Evolutionary conservation across 2,797 vertebrate genomes (phyloP).

Genomic region (Benthosema pterotum): DNA sequence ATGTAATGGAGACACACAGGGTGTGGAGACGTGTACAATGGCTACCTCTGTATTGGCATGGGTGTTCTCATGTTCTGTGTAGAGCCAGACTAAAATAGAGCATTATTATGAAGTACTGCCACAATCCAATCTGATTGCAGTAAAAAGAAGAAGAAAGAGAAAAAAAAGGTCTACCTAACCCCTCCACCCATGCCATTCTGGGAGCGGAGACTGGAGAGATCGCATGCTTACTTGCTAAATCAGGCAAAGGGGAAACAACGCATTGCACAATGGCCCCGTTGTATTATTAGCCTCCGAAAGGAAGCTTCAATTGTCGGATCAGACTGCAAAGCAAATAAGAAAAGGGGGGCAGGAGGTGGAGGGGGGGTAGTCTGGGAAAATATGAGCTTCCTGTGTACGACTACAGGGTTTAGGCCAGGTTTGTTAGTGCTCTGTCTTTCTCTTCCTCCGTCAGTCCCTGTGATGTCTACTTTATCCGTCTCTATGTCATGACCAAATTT

Average conservation of each 20-base stretch:
- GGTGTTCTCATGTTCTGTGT: conserved; percentile 44
- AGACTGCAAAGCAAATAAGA: conserved; percentile 60
- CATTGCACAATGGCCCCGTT: conserved; percentile 68
- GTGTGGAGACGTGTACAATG: conserved; percentile 5
- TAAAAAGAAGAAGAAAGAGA: too few species aligned
- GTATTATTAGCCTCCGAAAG: conserved; percentile 77
- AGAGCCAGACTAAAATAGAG: conserved; percentile 53
- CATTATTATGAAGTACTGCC: conserved; percentile 59
- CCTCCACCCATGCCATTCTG: conserved; percentile 52
- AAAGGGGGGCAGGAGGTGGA: background rate
- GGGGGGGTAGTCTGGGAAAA: conserved; percentile 69
- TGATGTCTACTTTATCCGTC: conserved; percentile 47
- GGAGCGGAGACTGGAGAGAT: conserved; percentile 65
- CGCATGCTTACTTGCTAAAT: conserved; percentile 69
- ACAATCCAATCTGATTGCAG: conserved; percentile 69
- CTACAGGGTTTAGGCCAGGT: conserved; percentile 52
- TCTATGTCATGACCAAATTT: conserved; percentile 37
- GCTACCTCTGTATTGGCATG: conserved; percentile 32
- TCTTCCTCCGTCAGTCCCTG: conserved; percentile 13
- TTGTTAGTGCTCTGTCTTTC: conserved; percentile 10
- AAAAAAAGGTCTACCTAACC: background rate
- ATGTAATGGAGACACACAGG: background rate
- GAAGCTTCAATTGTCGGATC: conserved; percentile 80
- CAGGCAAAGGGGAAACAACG: conserved; percentile 63
- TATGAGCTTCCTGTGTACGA: conserved; percentile 70